Percentiles rank a stretch among this genome's conserved stretches.
Conservation (phyloP, 2,797 vertebrate genomes). For the Eurystomus glaucurus region DNA sequence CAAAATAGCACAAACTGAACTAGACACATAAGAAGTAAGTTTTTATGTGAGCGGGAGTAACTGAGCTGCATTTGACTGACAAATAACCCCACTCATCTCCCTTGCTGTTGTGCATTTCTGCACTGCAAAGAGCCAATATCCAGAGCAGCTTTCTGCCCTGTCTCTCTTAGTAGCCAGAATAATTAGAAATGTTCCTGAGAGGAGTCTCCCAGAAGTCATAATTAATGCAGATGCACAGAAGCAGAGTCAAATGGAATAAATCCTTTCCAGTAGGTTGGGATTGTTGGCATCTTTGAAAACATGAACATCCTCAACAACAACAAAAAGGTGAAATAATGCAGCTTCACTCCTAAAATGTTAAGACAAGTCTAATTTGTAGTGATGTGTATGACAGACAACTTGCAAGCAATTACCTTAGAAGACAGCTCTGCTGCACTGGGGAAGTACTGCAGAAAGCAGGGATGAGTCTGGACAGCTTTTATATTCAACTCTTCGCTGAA, state of each 20-base stretch:
- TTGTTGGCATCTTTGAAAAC: not conserved
- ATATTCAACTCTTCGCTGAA: conserved; percentile 86
- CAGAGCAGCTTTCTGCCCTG: not conserved
- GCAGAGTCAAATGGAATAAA: not conserved
- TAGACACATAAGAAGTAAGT: not conserved
- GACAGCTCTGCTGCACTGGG: conserved; percentile 83
- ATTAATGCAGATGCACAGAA: not conserved
- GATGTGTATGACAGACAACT: not conserved
- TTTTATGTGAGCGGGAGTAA: not conserved
- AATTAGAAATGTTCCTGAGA: not conserved
- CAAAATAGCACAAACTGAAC: not conserved
- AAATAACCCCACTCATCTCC: not conserved
- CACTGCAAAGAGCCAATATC: not conserved
- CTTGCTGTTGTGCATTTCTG: not conserved
- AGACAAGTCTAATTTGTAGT: not conserved
- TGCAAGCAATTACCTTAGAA: conserved; percentile 83
- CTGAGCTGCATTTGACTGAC: not conserved
- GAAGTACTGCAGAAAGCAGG: conserved; percentile 79
- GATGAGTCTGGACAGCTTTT: conserved; percentile 84
- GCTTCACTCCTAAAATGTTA: not conserved
- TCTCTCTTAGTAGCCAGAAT: not conserved
- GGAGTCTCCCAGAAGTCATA: not conserved
- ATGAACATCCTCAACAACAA: not conserved
- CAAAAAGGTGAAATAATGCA: not conserved
- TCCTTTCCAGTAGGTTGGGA: not conserved